phyloP scores from a whole-genome alignment of 2,888 invertebrate genomes.

The Pachycephus smyrnensis region DNA sequence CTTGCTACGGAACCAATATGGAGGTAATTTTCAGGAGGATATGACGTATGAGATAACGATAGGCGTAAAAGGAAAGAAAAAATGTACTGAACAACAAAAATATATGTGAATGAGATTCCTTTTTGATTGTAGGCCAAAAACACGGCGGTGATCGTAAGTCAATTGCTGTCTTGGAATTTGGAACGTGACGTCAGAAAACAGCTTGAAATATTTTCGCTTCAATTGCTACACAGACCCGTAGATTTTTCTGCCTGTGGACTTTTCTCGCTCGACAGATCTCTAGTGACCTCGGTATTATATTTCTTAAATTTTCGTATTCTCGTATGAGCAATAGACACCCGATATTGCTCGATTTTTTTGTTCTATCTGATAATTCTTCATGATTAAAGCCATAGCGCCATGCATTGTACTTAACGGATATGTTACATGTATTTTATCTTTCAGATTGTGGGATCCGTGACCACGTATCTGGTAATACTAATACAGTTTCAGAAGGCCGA shows the following conservation, averaged over 20 bases:
- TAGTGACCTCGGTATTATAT: conserved; percentile 70
- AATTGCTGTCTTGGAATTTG: conserved; percentile 59
- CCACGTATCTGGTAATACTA: conserved; percentile 72
- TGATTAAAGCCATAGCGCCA: background rate
- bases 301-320: background rate
- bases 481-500: conserved; percentile 74
- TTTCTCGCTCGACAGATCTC: conserved; percentile 70
- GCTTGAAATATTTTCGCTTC: conserved; percentile 72
- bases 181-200: conserved; percentile 65
- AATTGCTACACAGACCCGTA: conserved; percentile 71
- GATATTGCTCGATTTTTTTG: background rate
- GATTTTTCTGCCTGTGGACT: conserved; percentile 73
- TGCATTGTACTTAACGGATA: background rate
- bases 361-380: background rate
- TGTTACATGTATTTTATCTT: conserved; percentile 40
- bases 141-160: conserved; percentile 68
- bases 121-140: conserved; percentile 62
- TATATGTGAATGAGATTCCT: background rate
- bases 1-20: conserved; percentile 70
- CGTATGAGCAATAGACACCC: background rate
- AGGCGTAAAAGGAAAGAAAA: background rate
- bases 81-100: background rate
- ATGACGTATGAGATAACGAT: background rate
- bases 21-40: conserved; percentile 62
- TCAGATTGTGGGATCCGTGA: conserved; percentile 72